Evolutionary conservation across 2,113 vertebrate genomes (phyloP), one percentile per base, ranked within the genome.

Genomic region (Synchiropus splendidus): DNA sequence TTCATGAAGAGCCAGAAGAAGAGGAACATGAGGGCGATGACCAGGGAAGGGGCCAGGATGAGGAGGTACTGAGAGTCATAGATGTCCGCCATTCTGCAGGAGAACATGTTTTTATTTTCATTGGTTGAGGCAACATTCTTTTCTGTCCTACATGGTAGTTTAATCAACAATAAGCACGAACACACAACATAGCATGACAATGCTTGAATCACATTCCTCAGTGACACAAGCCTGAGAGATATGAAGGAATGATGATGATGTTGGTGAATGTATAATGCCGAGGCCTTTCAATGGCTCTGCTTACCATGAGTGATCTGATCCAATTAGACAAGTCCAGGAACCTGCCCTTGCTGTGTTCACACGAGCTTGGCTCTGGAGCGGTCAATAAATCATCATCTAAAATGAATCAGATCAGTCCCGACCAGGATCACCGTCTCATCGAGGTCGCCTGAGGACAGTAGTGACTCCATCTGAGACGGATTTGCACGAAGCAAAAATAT

Each of bases 1-100:
- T 94, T 97, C 91, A 97, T 98, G 80, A 97, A 97, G 66, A 98
- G 91, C 89, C 92, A 97, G 82, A 98, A 98, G 83, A 97, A 97
- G 56, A 98, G 89, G 82, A 97, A 96, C 81, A 97, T 92, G 61
- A 92, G 86, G 33, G 87, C 85, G 16, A 98, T 91, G 54, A 97
- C 92, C 65, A 98, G 82, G 9, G 89, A 86, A 59, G 94, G 94
- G 57, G 92, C 86, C 75, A 97, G 86, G 80, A 97, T 79, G 66
- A 96, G 89, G 33, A 97, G 90, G 84, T 94, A 97, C 58, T 91
- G 91, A 17, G 92, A 96, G 78, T 97, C 92, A 0, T 93, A 94
- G 73, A 97, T 87, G 73, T 98, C 95, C 72, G 83, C 89, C 88
- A 87, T 91, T 81, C 87, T 90, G 58, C 58, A 45, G 44, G 52